Evolutionary conservation across 2,888 invertebrate genomes (phyloP).

Genomic region (Unio delphinus): DNA sequence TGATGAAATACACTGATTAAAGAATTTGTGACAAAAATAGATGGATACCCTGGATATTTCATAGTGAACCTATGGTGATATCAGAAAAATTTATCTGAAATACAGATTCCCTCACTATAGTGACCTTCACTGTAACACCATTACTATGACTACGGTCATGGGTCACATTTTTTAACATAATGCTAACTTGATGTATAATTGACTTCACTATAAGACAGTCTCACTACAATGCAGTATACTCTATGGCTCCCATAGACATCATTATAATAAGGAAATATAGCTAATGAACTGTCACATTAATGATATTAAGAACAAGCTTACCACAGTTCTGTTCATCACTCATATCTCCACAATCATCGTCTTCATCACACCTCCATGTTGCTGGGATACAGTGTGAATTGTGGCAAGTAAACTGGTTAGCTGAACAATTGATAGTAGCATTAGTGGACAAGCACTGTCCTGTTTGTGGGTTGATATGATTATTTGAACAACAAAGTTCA

Average conservation of each 20-base stretch:
- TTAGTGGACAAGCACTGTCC: slow-evolving; percentile 10
- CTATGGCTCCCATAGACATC: too few species aligned
- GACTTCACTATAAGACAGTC: neutral
- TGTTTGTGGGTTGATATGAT: slow-evolving; percentile 32
- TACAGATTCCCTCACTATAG: too few species aligned
- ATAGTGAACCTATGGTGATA: too few species aligned
- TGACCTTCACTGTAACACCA: too few species aligned
- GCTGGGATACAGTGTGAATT: slow-evolving; percentile 53
- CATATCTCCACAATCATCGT: slow-evolving; percentile 57
- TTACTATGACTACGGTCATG: too few species aligned
- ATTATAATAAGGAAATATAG: too few species aligned
- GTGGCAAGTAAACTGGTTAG: slow-evolving; percentile 18
- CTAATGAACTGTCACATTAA: too few species aligned
- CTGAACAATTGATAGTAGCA: slow-evolving; percentile 13
- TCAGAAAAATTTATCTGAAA: too few species aligned
- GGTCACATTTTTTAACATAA: too few species aligned
- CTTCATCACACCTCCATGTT: slow-evolving; percentile 59
- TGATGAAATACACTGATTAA: too few species aligned
- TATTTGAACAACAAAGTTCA: slow-evolving; percentile 34
- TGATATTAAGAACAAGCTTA: slow-evolving; percentile 17
- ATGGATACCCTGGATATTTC: too few species aligned
- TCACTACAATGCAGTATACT: neutral
- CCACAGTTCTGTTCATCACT: slow-evolving; percentile 59
- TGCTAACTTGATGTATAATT: neutral
- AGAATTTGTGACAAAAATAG: too few species aligned